Percentiles rank a stretch among this genome's conserved stretches.
phyloP scores from a whole-genome alignment of 2,113 vertebrate species.

The Cephalophus harveyi region DNA sequence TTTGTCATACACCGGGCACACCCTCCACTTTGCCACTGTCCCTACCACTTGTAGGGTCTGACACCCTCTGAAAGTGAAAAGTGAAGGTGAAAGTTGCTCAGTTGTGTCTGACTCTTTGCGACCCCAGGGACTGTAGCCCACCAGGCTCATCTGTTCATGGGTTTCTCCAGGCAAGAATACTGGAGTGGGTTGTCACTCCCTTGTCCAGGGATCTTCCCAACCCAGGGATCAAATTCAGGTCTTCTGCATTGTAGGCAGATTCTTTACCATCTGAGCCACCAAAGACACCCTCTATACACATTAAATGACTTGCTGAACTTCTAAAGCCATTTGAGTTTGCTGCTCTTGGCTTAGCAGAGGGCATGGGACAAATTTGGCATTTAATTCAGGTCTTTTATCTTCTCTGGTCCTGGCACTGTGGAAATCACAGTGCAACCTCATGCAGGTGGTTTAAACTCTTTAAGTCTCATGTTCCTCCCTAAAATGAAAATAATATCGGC shows the following conservation, averaged over 20 bases:
- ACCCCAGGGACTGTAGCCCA: neutral
- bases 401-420: neutral
- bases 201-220: neutral
- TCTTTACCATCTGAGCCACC: neutral
- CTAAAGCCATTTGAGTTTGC: neutral
- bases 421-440: neutral
- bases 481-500: neutral
- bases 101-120: neutral
- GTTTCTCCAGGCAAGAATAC: neutral
- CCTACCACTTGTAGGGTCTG: neutral
- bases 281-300: neutral
- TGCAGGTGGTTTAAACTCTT: neutral
- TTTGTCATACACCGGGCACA: neutral
- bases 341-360: neutral
- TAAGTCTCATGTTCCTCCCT: conserved; percentile 1
- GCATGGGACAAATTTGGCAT: neutral
- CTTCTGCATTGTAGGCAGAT: neutral
- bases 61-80: neutral
- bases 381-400: conserved; percentile 8
- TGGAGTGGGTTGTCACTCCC: neutral
- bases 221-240: neutral
- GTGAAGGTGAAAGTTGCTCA: neutral
- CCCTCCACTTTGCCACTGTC: neutral
- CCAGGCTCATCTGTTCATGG: neutral
- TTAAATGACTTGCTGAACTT: neutral